A percentile compares a stretch with the other conserved stretches of the same genome.
These are phyloP conservation scores for Sphecodes monilicornis DNA, from an alignment of 2,888 invertebrate species.

Conservation along the genomic window DNA sequence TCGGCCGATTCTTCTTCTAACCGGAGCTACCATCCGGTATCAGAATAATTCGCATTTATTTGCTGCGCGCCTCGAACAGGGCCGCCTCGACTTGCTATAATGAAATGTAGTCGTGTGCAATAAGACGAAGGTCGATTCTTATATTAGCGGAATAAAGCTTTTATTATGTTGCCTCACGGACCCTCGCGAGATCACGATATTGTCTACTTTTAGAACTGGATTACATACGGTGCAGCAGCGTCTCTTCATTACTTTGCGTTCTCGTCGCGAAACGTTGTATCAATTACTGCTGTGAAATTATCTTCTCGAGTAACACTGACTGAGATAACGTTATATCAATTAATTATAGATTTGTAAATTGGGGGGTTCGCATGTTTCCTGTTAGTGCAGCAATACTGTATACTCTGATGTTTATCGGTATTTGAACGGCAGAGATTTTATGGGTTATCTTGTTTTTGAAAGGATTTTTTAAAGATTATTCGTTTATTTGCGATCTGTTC, in stretches of 20 bases:
- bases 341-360: background rate
- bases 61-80: conserved; percentile 49
- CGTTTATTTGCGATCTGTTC: background rate
- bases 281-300: background rate
- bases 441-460: background rate
- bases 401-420: background rate
- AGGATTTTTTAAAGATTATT: background rate
- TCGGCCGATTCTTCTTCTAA: conserved; percentile 28
- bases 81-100: conserved; percentile 61
- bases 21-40: conserved; percentile 63
- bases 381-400: background rate
- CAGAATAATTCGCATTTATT: conserved; percentile 76
- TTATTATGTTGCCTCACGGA: conserved; percentile 69
- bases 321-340: background rate
- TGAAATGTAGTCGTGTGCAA: conserved; percentile 74
- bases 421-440: background rate
- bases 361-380: background rate
- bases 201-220: conserved; percentile 59
- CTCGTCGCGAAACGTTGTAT: background rate
- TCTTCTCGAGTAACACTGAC: background rate
- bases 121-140: conserved; percentile 65
- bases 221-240: background rate
- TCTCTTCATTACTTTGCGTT: background rate
- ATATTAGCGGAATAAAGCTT: conserved; percentile 64
- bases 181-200: conserved; percentile 69